phyloP scores from a whole-genome alignment of 2,888 invertebrate genomes.

The Selenia dentaria region DNA sequence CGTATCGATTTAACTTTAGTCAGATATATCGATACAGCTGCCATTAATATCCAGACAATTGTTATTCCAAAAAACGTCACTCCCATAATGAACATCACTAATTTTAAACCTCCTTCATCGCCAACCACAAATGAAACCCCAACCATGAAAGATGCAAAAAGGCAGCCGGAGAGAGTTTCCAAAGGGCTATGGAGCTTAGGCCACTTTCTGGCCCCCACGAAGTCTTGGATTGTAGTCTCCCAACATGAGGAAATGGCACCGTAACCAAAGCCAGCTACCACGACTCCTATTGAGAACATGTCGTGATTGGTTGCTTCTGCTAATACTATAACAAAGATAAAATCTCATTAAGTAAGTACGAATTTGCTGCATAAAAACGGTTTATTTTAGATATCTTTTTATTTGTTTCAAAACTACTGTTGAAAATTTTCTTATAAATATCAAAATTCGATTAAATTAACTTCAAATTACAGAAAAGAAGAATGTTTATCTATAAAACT shows the following conservation, averaged over 20 bases:
- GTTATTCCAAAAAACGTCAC: conserved; percentile 54
- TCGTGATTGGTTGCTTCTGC: conserved; percentile 69
- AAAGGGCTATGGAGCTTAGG: conserved; percentile 74
- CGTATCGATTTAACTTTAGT: conserved; percentile 58
- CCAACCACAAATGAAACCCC: conserved; percentile 58
- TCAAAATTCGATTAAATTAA: too few relatives aligned
- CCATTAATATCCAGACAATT: conserved; percentile 61
- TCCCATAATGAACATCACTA: conserved; percentile 61
- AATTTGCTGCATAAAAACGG: too few relatives aligned
- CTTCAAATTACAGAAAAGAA: too few relatives aligned
- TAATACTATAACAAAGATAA: conserved; percentile 56
- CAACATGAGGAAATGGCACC: conserved; percentile 76
- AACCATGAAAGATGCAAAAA: conserved; percentile 58
- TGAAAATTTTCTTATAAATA: too few relatives aligned
- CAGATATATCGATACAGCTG: conserved; percentile 53
- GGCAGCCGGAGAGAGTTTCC: conserved; percentile 67
- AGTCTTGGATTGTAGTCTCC: conserved; percentile 73
- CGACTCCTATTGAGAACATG: conserved; percentile 74
- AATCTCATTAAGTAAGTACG: background rate
- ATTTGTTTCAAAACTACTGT: too few relatives aligned
- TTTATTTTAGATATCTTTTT: too few relatives aligned
- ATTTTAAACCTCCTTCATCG: conserved; percentile 56
- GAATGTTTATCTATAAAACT: conserved; percentile 32
- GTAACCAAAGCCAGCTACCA: conserved; percentile 78
- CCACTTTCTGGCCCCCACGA: conserved; percentile 77